Evolutionary conservation across 1,140 invertebrate species (phyloP).

Genomic region (Dolichoris vasculosae): DNA sequence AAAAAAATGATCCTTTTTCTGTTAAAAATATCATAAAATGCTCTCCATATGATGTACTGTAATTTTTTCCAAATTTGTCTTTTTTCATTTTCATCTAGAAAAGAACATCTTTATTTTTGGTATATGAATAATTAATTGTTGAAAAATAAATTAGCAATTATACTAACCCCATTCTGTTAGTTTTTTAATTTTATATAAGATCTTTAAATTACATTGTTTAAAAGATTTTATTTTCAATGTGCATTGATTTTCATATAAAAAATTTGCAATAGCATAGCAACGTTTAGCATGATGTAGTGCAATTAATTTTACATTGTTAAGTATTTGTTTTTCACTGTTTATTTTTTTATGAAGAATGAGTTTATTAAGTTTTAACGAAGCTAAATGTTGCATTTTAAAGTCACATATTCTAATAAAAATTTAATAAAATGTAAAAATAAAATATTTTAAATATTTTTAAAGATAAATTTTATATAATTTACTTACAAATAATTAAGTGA

Average conservation of each 20-base stretch:
- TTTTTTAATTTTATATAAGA: constrained; percentile 15
- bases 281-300: constrained; percentile 18
- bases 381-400: constrained; percentile 5
- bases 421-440: not conserved
- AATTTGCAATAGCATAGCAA: constrained; percentile 23
- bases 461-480: not conserved
- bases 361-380: constrained; percentile 23
- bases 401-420: not conserved
- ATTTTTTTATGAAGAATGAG: constrained; percentile 19
- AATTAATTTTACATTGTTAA: constrained; percentile 25
- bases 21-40: constrained; percentile 17
- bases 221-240: not conserved
- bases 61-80: not conserved
- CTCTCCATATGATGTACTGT: not conserved
- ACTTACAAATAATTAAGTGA: constrained; percentile 17
- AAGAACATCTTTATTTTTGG: not conserved
- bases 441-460: not conserved
- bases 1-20: constrained; percentile 2
- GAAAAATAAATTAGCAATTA: not conserved
- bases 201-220: not conserved
- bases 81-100: constrained; percentile 21
- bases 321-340: constrained; percentile 24
- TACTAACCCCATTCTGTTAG: constrained; percentile 21
- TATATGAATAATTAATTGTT: not conserved
- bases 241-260: not conserved